These are phyloP conservation scores for Pseudococcus longispinus DNA, from an alignment of 2,888 invertebrate species.

Conservation along the genomic window DNA sequence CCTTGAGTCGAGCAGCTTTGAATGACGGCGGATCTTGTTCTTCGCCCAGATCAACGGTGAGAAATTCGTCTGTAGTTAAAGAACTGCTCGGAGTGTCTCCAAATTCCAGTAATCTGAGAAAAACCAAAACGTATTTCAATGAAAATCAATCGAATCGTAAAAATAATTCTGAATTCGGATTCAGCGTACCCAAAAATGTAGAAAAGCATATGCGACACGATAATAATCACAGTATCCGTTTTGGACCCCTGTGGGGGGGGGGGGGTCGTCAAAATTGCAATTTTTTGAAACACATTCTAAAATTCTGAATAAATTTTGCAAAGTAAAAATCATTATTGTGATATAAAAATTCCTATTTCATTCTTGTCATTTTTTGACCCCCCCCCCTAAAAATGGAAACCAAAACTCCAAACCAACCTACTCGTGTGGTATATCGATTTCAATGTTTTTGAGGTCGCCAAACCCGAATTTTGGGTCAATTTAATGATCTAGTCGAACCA, in stretches of 20 bases:
- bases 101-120: conserved; percentile 78
- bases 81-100: conserved; percentile 95
- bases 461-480: not conserved
- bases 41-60: conserved; percentile 94
- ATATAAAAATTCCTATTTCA: no score
- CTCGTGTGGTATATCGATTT: not conserved
- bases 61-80: conserved; percentile 94
- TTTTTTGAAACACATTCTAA: no score
- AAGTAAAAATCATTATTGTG: no score
- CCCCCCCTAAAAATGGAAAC: not conserved
- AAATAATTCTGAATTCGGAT: not conserved
- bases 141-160: not conserved
- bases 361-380: no score
- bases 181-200: not conserved
- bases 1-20: conserved; percentile 86
- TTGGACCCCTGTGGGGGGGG: no score
- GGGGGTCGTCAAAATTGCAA: no score
- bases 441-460: not conserved
- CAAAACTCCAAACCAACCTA: not conserved
- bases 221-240: no score
- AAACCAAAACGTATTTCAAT: not conserved
- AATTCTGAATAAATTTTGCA: no score
- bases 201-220: not conserved
- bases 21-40: conserved; percentile 97
- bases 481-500: not conserved